A percentile compares a stretch with the other conserved stretches of the same genome.
Conservation (phyloP, 1,140 invertebrate genomes). For the Leptoteleia sp. region DNA sequence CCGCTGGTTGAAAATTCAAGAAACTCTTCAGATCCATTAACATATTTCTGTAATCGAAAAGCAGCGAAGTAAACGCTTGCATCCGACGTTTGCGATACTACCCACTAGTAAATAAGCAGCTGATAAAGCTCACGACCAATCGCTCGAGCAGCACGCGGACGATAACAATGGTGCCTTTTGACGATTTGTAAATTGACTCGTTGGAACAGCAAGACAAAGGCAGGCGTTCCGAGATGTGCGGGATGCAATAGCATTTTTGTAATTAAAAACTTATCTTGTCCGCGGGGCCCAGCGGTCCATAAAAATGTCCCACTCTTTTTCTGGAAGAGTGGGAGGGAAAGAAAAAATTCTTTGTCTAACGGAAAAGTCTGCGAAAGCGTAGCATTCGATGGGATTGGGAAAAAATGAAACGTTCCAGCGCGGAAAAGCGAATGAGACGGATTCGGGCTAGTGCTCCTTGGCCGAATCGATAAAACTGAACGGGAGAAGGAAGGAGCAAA, state of each 20-base stretch:
- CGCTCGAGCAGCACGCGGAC: slow-evolving; percentile 16
- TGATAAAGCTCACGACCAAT: slow-evolving; percentile 57
- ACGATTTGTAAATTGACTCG: slow-evolving; percentile 55
- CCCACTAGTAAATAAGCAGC: slow-evolving; percentile 66
- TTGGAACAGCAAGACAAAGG: slow-evolving; percentile 17
- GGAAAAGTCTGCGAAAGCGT: slow-evolving; percentile 8
- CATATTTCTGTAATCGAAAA: not conserved
- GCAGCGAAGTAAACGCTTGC: not conserved
- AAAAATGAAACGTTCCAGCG: slow-evolving; percentile 35
- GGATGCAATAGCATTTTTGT: too few relatives aligned
- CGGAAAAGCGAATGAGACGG: slow-evolving; percentile 57
- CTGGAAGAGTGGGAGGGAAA: not conserved
- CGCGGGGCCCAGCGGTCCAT: not conserved
- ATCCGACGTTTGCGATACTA: slow-evolving; percentile 13
- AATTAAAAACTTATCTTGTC: slow-evolving; percentile 14
- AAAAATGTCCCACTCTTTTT: not conserved
- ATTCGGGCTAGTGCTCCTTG: slow-evolving; percentile 50
- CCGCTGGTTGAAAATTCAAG: too few relatives aligned
- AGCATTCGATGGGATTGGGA: slow-evolving; percentile 8
- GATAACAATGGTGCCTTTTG: slow-evolving; percentile 32
- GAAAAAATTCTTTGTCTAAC: not conserved
- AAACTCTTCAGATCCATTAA: not conserved
- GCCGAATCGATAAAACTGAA: slow-evolving; percentile 70
- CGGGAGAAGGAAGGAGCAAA: slow-evolving; percentile 47
- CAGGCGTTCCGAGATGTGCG: slow-evolving; percentile 3